A percentile compares a stretch with the other conserved stretches of the same genome.
Conservation (phyloP, 35 echinoderm and acorn worm species). For the Nesometra sesokonis region DNA sequence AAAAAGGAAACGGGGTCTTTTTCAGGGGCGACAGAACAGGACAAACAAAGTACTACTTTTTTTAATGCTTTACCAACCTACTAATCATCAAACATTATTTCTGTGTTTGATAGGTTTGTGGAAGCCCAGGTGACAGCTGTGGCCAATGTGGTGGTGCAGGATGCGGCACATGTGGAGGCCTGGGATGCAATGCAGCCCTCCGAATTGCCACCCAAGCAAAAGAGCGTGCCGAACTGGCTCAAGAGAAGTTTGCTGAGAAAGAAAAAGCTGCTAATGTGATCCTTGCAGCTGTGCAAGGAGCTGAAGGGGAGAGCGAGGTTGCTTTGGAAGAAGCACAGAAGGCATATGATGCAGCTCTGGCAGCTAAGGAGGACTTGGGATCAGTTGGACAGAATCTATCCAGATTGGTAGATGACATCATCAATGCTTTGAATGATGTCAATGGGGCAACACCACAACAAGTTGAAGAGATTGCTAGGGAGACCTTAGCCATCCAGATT, state of each 20-base stretch:
- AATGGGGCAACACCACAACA: constrained; percentile 42
- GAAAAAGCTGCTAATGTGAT: constrained; percentile 41
- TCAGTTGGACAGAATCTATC: constrained; percentile 74
- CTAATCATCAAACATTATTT: neutral
- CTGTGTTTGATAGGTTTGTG: constrained; percentile 64
- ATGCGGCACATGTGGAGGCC: constrained; percentile 82
- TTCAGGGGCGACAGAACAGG: too few species aligned
- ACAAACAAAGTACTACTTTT: too few species aligned
- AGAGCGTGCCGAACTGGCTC: constrained; percentile 47
- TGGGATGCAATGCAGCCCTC: constrained; percentile 58
- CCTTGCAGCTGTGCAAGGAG: constrained; percentile 55
- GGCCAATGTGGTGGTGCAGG: constrained; percentile 83
- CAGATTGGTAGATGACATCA: constrained; percentile 66
- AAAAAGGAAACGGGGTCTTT: too few species aligned
- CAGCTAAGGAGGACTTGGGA: constrained; percentile 64
- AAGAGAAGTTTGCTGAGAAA: constrained; percentile 43
- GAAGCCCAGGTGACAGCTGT: constrained; percentile 81
- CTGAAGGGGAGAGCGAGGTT: constrained; percentile 28
- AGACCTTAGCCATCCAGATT: constrained; percentile 56
- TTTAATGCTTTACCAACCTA: too few species aligned
- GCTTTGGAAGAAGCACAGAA: constrained; percentile 55
- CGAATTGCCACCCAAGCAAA: constrained; percentile 56
- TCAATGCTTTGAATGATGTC: constrained; percentile 42
- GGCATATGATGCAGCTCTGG: constrained; percentile 61
- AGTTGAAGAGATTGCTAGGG: constrained; percentile 34